Conservation (phyloP, 2,888 invertebrate genomes). For the Criorhina ranunculi region DNA sequence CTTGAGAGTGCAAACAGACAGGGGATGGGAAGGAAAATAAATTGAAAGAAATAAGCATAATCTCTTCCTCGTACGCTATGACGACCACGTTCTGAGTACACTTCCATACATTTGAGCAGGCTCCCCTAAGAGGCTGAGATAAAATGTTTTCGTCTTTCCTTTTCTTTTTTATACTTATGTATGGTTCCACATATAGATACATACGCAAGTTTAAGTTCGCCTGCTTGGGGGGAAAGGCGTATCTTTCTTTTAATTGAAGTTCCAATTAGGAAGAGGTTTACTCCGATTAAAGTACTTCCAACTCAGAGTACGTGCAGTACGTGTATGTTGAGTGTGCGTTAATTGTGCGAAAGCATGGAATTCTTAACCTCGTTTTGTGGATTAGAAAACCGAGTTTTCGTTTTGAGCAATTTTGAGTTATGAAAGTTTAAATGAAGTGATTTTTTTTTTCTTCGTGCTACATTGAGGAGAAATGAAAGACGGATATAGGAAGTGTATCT, state of each 20-base stretch:
- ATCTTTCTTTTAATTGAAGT: constrained; percentile 34
- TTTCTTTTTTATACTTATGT: too few species aligned
- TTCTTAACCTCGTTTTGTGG: constrained; percentile 1
- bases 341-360: constrained; percentile 21
- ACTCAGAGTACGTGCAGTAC: background rate
- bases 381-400: background rate
- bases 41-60: constrained; percentile 1
- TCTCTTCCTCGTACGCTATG: background rate
- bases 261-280: constrained; percentile 34
- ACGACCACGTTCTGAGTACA: constrained; percentile 5
- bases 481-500: too few species aligned
- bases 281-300: constrained; percentile 12
- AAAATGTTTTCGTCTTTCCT: constrained; percentile 5
- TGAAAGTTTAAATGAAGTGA: too few species aligned
- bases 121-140: background rate
- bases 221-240: background rate
- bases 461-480: too few species aligned
- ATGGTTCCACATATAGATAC: background rate
- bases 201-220: background rate
- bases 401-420: background rate
- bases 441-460: too few species aligned
- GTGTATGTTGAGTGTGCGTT: constrained; percentile 8
- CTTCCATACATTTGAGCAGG: constrained; percentile 1
- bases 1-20: constrained; percentile 23
- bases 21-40: background rate